These are phyloP conservation scores for Lasioglossum lativentre DNA, from an alignment of 2,888 invertebrate species.

Conservation along the genomic window DNA sequence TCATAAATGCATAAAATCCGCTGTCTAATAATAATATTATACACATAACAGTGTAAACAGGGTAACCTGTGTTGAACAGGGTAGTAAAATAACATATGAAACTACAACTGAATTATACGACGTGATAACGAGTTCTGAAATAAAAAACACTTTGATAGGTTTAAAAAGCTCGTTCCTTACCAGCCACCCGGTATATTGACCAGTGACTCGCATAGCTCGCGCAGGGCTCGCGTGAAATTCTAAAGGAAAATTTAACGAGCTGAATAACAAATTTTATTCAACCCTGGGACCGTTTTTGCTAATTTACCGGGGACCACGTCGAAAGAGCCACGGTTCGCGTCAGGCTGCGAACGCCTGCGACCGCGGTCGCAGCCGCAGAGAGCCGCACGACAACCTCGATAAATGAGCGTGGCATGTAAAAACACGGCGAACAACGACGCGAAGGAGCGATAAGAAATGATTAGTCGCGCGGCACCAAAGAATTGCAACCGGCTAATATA, in stretches of 20 bases:
- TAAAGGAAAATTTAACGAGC: slow-evolving; percentile 12
- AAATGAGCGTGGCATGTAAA: slow-evolving; percentile 38
- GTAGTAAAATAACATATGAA: too few species aligned
- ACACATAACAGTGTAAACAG: too few species aligned
- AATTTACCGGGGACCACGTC: slow-evolving; percentile 18
- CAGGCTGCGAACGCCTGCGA: background rate
- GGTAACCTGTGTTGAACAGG: too few species aligned
- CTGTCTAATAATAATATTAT: too few species aligned
- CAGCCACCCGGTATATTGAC: background rate
- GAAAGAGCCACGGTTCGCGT: slow-evolving; percentile 1
- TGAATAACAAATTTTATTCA: slow-evolving; percentile 14
- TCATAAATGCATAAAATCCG: too few species aligned
- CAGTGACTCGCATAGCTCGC: background rate
- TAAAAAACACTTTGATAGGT: background rate
- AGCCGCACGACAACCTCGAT: slow-evolving; percentile 34
- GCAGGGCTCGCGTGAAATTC: background rate
- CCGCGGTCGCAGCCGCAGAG: slow-evolving; percentile 5
- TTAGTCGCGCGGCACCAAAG: slow-evolving; percentile 24
- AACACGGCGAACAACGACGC: slow-evolving; percentile 22
- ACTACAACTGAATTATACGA: background rate
- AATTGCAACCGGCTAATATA: slow-evolving; percentile 18
- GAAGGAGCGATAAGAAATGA: slow-evolving; percentile 41
- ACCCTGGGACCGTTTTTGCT: background rate
- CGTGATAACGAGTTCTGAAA: background rate
- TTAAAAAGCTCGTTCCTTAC: background rate